Conservation (phyloP, 2,888 invertebrate species). For the Lapara coniferarum region DNA sequence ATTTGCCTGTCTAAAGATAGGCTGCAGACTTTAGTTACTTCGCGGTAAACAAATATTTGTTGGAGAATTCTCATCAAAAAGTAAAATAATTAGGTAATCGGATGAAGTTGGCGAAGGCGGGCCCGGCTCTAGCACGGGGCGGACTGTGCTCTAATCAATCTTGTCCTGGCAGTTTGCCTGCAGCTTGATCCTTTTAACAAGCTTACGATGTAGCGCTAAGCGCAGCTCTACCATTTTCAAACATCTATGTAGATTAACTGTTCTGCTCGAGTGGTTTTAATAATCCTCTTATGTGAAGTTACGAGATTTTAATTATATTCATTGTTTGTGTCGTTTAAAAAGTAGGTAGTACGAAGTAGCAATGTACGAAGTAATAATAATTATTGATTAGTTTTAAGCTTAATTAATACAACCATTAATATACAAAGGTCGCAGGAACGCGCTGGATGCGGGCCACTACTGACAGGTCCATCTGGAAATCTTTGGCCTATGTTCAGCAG, state of each 20-base stretch:
- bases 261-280: slow-evolving; percentile 13
- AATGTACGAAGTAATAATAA: too few species aligned
- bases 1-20: neutral
- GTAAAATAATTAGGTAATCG: slow-evolving; percentile 10
- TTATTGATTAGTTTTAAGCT: too few species aligned
- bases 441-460: too few species aligned
- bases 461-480: too few species aligned
- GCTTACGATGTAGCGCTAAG: slow-evolving; percentile 32
- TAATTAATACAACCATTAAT: too few species aligned
- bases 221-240: slow-evolving; percentile 5
- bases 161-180: slow-evolving; percentile 38
- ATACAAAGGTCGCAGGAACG: too few species aligned
- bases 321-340: too few species aligned
- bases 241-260: slow-evolving; percentile 30
- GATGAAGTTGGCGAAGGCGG: neutral
- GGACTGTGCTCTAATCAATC: slow-evolving; percentile 35
- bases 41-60: neutral
- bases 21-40: neutral
- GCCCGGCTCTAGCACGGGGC: neutral
- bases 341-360: too few species aligned
- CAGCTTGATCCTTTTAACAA: slow-evolving; percentile 39
- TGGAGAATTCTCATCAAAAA: neutral
- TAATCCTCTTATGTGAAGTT: slow-evolving; percentile 16
- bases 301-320: neutral
- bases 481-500: too few species aligned